These are phyloP conservation scores for Agelastica alni DNA, from an alignment of 2,888 invertebrate species.

Conservation along the genomic window DNA sequence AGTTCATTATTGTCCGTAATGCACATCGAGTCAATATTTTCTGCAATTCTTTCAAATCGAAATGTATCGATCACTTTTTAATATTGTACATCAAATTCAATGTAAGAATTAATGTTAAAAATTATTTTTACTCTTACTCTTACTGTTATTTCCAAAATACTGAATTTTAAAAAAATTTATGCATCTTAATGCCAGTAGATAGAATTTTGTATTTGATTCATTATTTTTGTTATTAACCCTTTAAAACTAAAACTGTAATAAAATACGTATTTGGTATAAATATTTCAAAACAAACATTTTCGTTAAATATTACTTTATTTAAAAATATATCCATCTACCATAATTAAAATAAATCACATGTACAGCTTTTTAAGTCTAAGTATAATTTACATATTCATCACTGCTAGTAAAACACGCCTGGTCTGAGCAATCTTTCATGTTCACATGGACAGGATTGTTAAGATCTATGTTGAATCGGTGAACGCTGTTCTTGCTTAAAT, in stretches of 20 bases:
- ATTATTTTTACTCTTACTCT: too few relatives aligned
- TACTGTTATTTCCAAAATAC: too few relatives aligned
- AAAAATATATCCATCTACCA: slow-evolving; percentile 9
- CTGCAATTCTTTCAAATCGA: too few relatives aligned
- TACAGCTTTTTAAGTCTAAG: slow-evolving; percentile 16
- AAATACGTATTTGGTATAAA: neutral
- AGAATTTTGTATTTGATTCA: too few relatives aligned
- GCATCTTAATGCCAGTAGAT: too few relatives aligned
- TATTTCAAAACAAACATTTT: neutral
- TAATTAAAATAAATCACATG: slow-evolving; percentile 26
- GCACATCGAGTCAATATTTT: too few relatives aligned
- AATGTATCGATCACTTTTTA: too few relatives aligned
- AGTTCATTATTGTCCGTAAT: too few relatives aligned
- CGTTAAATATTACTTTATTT: neutral
- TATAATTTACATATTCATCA: slow-evolving; percentile 34
- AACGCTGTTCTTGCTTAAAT: slow-evolving; percentile 15
- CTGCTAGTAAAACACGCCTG: slow-evolving; percentile 32
- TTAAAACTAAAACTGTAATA: neutral
- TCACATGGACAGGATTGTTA: slow-evolving; percentile 55
- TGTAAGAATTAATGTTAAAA: too few relatives aligned
- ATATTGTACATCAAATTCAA: too few relatives aligned
- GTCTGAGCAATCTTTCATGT: slow-evolving; percentile 44
- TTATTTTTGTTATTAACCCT: too few relatives aligned
- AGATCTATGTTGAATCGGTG: slow-evolving; percentile 53
- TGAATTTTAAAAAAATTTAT: too few relatives aligned